Evolutionary conservation across 35 echinoderm and acorn worm genomes (phyloP), one percentile per base, ranked within the genome.

Genomic region (Ptychodera flava): DNA sequence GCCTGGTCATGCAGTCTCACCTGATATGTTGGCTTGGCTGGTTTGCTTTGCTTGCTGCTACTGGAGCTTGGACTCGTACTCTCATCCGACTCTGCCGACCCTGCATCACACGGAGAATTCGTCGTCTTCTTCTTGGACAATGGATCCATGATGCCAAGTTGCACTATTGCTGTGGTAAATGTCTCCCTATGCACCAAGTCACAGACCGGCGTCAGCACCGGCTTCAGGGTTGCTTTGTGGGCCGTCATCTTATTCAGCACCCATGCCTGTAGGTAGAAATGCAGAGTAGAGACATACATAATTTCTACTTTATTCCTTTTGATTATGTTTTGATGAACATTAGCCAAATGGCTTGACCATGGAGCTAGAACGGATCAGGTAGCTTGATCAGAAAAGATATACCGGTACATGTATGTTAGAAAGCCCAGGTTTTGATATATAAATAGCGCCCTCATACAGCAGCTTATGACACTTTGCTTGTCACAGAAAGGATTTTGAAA

Each of bases 191-290:
- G 29, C 16, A 89, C 82, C 16, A 89, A 82, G n/a, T 76, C 33
- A 33, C 52, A 77, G 14, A 89, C 52, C n/a, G 32, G 88, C 31
- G 28, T 33, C 2, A 89, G 29, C 36, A 89, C 34, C 2, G 88
- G 81, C 33, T 84, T 83, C 32, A 90, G 35, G 31, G 34, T 77
- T 10, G 83, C 33, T 34, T 90, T 90, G 36, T 85, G 81, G 29
- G 82, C 83, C 28, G 83, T 76, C 15, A 78, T 83, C 32, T 90
- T 90, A 36, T 90, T 53, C 29, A 90, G 37, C 79, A 45, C 89
- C 89, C 89, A 90, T 6, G 83, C 53, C 89, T 90, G 82, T 30
- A 33, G 78, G n/a, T n/a, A n/a, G n/a, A n/a, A n/a, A n/a, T n/a
- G n/a, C n/a, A n/a, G n/a, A n/a, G n/a, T n/a, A n/a, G n/a, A n/a